These are phyloP conservation scores for Rhegmatorhina hoffmannsi DNA, from an alignment of 2,113 vertebrate species.

Conservation along the genomic window DNA sequence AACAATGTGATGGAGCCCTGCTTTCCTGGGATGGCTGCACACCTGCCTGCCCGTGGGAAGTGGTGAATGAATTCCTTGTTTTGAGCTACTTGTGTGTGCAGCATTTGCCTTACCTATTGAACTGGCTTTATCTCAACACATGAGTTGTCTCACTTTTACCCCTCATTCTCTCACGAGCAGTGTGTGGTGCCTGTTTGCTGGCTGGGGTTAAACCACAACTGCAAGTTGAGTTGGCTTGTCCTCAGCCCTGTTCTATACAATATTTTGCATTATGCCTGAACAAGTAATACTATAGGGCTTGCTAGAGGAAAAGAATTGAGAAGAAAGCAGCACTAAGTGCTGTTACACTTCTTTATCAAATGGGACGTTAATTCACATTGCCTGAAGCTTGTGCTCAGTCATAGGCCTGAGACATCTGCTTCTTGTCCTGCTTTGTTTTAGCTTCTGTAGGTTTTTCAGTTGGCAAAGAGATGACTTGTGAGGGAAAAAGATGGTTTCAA, in stretches of 20 bases:
- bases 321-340: neutral
- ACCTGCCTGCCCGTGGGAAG: neutral
- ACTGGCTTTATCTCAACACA: neutral
- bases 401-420: neutral
- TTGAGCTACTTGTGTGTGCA: neutral
- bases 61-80: neutral
- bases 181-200: neutral
- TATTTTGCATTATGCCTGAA: neutral
- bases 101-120: neutral
- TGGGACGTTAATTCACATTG: neutral
- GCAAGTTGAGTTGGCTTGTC: neutral
- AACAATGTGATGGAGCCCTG: neutral
- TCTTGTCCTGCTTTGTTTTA: neutral
- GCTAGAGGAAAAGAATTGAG: neutral
- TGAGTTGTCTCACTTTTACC: neutral
- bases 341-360: neutral
- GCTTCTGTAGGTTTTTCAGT: neutral
- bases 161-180: neutral
- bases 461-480: neutral
- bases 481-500: neutral
- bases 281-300: neutral
- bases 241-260: neutral
- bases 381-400: neutral
- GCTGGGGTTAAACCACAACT: neutral
- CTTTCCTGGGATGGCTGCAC: neutral